Percentiles rank a stretch among this genome's conserved stretches.
phyloP scores from a whole-genome alignment of 2,888 invertebrate species.

The Oscheius sp. region DNA sequence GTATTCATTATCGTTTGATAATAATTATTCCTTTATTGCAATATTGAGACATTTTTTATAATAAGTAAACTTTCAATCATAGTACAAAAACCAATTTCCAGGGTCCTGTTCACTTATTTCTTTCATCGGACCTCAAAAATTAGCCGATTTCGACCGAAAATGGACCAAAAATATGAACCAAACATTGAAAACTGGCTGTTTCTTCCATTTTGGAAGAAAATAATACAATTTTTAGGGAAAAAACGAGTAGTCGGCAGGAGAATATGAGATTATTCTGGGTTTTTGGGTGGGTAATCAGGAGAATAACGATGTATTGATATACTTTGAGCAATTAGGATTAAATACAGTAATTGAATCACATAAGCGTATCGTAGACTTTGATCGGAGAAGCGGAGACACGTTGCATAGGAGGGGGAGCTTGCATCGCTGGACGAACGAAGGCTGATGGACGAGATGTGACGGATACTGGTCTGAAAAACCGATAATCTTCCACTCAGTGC shows the following conservation, averaged over 20 bases:
- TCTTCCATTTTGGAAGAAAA: neutral
- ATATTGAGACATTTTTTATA: too few species aligned
- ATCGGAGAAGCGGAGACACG: conserved; percentile 53
- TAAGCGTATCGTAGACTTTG: conserved; percentile 66
- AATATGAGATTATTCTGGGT: neutral
- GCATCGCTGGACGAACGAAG: conserved; percentile 61
- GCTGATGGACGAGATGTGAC: conserved; percentile 56
- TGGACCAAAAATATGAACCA: too few species aligned
- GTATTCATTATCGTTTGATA: too few species aligned
- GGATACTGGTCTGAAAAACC: conserved; percentile 43
- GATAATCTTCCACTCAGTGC: too few species aligned
- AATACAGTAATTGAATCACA: conserved; percentile 44
- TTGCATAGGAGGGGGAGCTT: conserved; percentile 42
- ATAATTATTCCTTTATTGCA: too few species aligned
- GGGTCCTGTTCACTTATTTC: too few species aligned
- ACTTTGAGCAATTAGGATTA: neutral
- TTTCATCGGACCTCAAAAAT: too few species aligned
- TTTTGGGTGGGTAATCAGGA: neutral
- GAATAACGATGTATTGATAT: too few species aligned
- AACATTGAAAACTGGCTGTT: too few species aligned
- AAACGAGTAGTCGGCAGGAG: neutral
- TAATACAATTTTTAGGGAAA: neutral
- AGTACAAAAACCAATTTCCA: too few species aligned
- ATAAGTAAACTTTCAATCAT: too few species aligned
- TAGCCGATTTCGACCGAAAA: too few species aligned